Base-by-base conservation (phyloP, 2,797 vertebrate genomes). In the Xenopus petersii region DNA sequence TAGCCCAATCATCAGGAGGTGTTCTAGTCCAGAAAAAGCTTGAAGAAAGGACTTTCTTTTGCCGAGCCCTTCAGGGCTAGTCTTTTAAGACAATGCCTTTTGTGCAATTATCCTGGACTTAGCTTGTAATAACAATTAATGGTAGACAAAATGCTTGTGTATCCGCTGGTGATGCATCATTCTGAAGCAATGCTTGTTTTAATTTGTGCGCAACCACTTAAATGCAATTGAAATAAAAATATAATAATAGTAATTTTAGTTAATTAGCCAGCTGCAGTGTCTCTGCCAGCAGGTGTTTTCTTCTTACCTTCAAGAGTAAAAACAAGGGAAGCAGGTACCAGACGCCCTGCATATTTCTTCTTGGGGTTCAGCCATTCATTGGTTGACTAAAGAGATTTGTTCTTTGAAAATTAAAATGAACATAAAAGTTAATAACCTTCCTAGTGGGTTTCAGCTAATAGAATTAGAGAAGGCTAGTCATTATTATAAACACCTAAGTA, bases 401-500 rank as follows among this genome's bases (percentile, higher is more conserved):
- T 8, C 12, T 79, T 85, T 83, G 78, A 80, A 80, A 61, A 83
- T 82, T 80, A 82, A 76, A 79, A 79, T 79, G 74, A 79, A 82
- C 87, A 61, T 2, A 80, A 85, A 86, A 83, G 82, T 81, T 85
- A 78, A 82, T 84, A 84, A 84, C 46, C 33, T 83, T 86, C 70
- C 67, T 77, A 58, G 75, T 80, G 79, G 72, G 79, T 66, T 75
- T 75, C 84, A 82, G 82, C 85, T 81, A 82, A 83, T 74, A 79
- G 77, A 79, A 79, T 79, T 79, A 79, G 77, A 70, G 71, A 58
- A 66, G 77, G 77, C 58, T 79, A 74, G 77, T 79, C 71, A 79
- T 79, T 79, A 79, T 79, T 74, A 74, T 74, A 79, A 79, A 79
- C 72, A 79, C 71, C 71, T 79, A 70, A 70, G 77, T 79, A 79